A percentile compares a stretch with the other conserved stretches of the same genome.
phyloP scores from a whole-genome alignment of 2,888 invertebrate species.

The Thymelicus acteon region DNA sequence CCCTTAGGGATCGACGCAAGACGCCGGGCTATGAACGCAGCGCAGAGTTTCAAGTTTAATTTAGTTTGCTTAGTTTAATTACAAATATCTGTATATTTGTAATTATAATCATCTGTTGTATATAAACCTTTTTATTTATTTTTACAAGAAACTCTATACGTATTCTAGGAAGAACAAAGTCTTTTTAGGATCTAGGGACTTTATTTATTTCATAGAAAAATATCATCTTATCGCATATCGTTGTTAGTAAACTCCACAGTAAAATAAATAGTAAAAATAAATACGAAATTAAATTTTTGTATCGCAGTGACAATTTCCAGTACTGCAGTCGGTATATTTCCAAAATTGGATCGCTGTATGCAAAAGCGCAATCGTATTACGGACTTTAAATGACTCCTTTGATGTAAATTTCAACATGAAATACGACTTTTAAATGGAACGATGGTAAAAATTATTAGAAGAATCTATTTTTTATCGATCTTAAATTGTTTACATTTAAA shows the following conservation, averaged over 20 bases:
- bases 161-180: no score
- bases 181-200: no score
- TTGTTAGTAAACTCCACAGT: neutral
- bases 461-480: neutral
- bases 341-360: constrained; percentile 27
- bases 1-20: no score
- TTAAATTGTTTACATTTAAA: no score
- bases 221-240: neutral
- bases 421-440: constrained; percentile 11
- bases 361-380: constrained; percentile 26
- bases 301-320: constrained; percentile 28
- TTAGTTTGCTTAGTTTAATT: no score
- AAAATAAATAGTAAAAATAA: constrained; percentile 11
- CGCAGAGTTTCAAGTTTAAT: no score
- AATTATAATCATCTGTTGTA: no score
- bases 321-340: constrained; percentile 18
- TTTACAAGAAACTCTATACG: no score
- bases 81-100: no score
- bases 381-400: constrained; percentile 24
- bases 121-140: no score
- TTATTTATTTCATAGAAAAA: neutral
- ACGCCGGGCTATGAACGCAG: no score
- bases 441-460: constrained; percentile 6
- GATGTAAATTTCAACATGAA: constrained; percentile 8
- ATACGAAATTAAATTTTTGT: constrained; percentile 21